Percentiles rank a stretch among this genome's conserved stretches.
phyloP scores from a whole-genome alignment of 1,140 invertebrate genomes.

The Aethina tumida region DNA sequence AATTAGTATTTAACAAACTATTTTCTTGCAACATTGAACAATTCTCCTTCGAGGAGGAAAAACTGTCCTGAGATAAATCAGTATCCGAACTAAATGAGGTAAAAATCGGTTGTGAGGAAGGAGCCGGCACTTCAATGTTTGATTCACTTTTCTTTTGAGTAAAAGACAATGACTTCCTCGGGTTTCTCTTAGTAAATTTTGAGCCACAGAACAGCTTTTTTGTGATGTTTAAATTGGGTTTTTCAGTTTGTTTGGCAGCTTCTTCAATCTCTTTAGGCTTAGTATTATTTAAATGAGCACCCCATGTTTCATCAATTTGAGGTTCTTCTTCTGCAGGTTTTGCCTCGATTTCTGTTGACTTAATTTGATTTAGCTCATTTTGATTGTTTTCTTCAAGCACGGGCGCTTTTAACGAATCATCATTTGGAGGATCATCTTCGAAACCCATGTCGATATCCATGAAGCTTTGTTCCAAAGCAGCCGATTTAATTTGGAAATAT shows the following conservation, averaged over 20 bases:
- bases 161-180: slow-evolving; percentile 52
- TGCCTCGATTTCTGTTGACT: not conserved
- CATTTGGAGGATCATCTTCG: slow-evolving; percentile 27
- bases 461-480: slow-evolving; percentile 58
- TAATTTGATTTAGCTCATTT: slow-evolving; percentile 2
- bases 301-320: slow-evolving; percentile 41
- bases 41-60: no score
- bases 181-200: slow-evolving; percentile 62
- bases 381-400: slow-evolving; percentile 3
- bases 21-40: no score
- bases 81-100: slow-evolving; percentile 15
- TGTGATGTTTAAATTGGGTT: slow-evolving; percentile 40
- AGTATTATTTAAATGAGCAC: slow-evolving; percentile 44
- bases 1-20: slow-evolving; percentile 7
- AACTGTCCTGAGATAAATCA: slow-evolving; percentile 6
- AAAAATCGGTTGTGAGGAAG: slow-evolving; percentile 17
- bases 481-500: slow-evolving; percentile 69
- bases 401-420: slow-evolving; percentile 23
- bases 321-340: not conserved
- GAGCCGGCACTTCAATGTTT: slow-evolving; percentile 16
- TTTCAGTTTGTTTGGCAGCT: slow-evolving; percentile 25
- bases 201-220: slow-evolving; percentile 60
- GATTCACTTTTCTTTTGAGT: slow-evolving; percentile 29
- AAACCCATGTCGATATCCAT: slow-evolving; percentile 38
- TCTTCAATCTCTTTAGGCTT: slow-evolving; percentile 11